These are phyloP conservation scores for Luperina testacea DNA, from an alignment of 2,888 invertebrate species.

Conservation along the genomic window DNA sequence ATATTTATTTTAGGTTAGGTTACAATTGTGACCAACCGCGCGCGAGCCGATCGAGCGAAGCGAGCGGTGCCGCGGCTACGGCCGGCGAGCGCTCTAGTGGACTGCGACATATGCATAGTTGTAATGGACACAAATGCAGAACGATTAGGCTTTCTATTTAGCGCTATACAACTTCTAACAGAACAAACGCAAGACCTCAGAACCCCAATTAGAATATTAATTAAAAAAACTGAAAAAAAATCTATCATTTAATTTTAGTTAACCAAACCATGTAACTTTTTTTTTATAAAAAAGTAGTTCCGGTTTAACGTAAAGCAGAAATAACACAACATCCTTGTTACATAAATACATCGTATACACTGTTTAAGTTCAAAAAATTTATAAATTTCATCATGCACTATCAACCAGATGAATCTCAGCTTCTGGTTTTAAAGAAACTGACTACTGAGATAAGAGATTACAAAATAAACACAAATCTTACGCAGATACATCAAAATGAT, in stretches of 20 bases:
- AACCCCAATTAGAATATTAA: not conserved
- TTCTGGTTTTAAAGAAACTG: not conserved
- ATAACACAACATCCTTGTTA: not conserved
- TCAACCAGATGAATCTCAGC: not conserved
- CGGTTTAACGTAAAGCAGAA: not conserved
- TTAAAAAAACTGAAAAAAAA: not conserved
- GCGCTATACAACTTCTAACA: not conserved
- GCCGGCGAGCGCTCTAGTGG: too few species aligned
- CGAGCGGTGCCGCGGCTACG: too few species aligned
- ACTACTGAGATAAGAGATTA: constrained; percentile 15
- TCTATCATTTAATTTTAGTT: not conserved
- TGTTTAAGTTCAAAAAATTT: not conserved
- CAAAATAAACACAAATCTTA: not conserved
- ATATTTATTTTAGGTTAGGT: too few species aligned
- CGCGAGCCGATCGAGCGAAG: too few species aligned
- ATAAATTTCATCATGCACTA: not conserved
- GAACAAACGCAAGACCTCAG: not conserved
- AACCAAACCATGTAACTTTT: not conserved
- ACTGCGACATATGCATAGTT: too few species aligned
- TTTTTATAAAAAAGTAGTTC: not conserved
- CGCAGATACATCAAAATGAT: constrained; percentile 16
- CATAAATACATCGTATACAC: not conserved
- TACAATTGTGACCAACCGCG: too few species aligned
- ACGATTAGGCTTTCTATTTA: not conserved
- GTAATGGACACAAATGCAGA: not conserved